Conservation (phyloP, 1,140 invertebrate genomes). For the Aphelinus certus region DNA sequence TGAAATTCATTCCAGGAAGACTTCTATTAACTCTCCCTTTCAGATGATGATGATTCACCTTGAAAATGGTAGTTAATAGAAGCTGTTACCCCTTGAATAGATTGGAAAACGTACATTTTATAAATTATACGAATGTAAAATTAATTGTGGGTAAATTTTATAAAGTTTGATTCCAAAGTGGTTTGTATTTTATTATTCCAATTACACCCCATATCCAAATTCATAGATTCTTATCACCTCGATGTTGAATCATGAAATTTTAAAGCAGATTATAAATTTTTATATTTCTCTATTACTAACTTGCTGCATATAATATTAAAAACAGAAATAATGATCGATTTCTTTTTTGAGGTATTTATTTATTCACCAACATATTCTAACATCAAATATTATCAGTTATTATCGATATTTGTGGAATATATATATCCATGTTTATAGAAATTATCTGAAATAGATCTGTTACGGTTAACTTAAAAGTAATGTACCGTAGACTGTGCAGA, state of each 20-base stretch:
- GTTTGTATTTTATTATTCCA: conserved; percentile 32
- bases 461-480: no score
- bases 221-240: background rate
- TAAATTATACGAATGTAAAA: conserved; percentile 36
- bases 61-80: conserved; percentile 1
- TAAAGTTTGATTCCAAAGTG: conserved; percentile 36
- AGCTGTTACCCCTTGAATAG: no score
- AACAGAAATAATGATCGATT: no score
- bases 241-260: background rate
- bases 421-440: no score
- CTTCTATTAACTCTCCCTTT: no score
- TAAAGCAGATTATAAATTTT: background rate
- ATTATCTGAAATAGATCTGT: no score
- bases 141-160: conserved; percentile 39
- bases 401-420: no score
- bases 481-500: background rate
- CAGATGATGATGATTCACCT: background rate
- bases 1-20: no score
- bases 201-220: background rate
- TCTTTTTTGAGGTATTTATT: no score
- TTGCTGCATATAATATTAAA: no score
- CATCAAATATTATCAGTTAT: no score
- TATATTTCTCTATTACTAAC: background rate
- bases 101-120: conserved; percentile 21
- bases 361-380: no score